Evolutionary conservation across 2,113 vertebrate species (phyloP).

Genomic region (Epinephelus lanceolatus): DNA sequence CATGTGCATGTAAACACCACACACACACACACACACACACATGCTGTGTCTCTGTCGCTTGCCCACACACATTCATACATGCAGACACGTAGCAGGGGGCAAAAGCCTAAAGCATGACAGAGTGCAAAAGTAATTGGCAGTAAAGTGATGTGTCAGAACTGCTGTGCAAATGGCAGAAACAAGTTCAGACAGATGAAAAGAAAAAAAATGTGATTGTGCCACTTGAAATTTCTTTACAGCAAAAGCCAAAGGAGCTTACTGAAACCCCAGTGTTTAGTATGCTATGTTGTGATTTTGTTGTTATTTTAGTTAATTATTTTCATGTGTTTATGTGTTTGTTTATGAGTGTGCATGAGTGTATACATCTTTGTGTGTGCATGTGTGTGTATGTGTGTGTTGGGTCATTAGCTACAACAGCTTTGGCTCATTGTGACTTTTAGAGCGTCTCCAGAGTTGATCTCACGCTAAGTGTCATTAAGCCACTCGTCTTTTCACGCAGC

Average conservation of each 20-base stretch:
- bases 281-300: slow-evolving; percentile 11
- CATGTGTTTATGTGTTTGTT: slow-evolving; percentile 8
- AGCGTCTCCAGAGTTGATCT: slow-evolving; percentile 65
- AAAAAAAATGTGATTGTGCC: not conserved
- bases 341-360: not conserved
- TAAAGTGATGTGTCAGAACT: slow-evolving; percentile 58
- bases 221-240: slow-evolving; percentile 16
- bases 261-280: slow-evolving; percentile 19
- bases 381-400: slow-evolving; percentile 26
- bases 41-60: slow-evolving; percentile 11
- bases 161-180: slow-evolving; percentile 21
- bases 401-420: slow-evolving; percentile 71
- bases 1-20: slow-evolving; percentile 11
- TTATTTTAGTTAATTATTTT: slow-evolving; percentile 51
- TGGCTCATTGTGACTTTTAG: slow-evolving; percentile 69
- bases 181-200: slow-evolving; percentile 25
- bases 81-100: slow-evolving; percentile 26
- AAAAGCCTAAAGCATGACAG: slow-evolving; percentile 41
- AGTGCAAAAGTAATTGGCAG: slow-evolving; percentile 58
- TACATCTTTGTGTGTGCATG: not conserved
- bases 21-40: slow-evolving; percentile 34
- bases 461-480: slow-evolving; percentile 71
- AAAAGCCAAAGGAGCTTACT: slow-evolving; percentile 25
- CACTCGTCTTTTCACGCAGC: slow-evolving; percentile 53
- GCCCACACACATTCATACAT: slow-evolving; percentile 21